Percentiles rank a stretch among this genome's conserved stretches.
These are phyloP conservation scores for Phenganax stokvisi DNA, from an alignment of 92 coral and sea anemone species.

Conservation along the genomic window DNA sequence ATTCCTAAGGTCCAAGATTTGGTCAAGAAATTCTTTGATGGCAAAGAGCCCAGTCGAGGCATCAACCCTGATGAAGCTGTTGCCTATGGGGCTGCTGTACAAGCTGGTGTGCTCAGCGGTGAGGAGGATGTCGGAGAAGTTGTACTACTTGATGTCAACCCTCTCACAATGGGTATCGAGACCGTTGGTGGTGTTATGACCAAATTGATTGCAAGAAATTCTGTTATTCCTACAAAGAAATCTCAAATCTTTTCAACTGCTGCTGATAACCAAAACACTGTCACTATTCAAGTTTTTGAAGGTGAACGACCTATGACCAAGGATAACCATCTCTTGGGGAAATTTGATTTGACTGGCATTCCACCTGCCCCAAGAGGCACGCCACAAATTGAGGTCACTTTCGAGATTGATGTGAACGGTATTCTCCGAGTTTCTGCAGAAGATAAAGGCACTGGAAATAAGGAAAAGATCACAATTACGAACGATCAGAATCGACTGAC, in stretches of 20 bases:
- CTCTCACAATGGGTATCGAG: conserved; percentile 94
- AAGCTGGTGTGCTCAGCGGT: conserved; percentile 98
- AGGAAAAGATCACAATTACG: conserved; percentile 96
- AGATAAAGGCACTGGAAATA: conserved; percentile 98
- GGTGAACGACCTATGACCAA: conserved; percentile 99
- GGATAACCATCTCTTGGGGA: conserved; percentile 91
- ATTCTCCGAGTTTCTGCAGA: conserved; percentile 96
- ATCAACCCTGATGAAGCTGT: conserved; percentile 99
- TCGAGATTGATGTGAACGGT: conserved; percentile 97
- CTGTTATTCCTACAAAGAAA: conserved; percentile 97
- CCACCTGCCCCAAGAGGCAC: conserved; percentile 99
- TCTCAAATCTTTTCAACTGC: conserved; percentile 99
- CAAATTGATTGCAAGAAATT: conserved; percentile 84
- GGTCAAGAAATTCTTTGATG: conserved; percentile 77
- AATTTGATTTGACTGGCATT: conserved; percentile 90
- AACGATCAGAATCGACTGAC: conserved; percentile 95
- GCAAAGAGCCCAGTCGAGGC: conserved; percentile 97
- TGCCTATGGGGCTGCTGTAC: conserved; percentile 97
- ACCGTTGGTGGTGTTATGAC: conserved; percentile 99
- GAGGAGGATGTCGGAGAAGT: conserved; percentile 99
- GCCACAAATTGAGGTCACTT: conserved; percentile 94
- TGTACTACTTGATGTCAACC: conserved; percentile 91
- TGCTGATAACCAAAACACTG: conserved; percentile 98
- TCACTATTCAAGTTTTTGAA: conserved; percentile 94
- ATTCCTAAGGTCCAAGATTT: conserved; percentile 90